Evolutionary conservation across 1,140 invertebrate genomes (phyloP), one percentile per base, ranked within the genome.

Genomic region (Meloidogyne floridensis): DNA sequence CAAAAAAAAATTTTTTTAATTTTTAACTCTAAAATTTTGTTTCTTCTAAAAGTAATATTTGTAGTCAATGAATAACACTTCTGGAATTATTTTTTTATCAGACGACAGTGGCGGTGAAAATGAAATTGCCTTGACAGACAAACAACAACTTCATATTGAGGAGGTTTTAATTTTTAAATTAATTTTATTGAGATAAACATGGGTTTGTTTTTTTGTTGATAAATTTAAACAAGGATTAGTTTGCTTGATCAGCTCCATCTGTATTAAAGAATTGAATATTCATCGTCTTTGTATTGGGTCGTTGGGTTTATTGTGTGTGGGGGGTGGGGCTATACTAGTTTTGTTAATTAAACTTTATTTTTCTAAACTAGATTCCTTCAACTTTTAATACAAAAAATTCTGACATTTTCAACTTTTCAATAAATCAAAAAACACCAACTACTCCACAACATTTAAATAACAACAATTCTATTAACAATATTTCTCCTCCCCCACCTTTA

Each of bases 21-120:
- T n/a, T 65, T n/a, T 65, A 65, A 5, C 13, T 59, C 11, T 59
- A 15, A 15, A n/a, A 65, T 1, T 6, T 6, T n/a, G 15, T 59
- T 59, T 4, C 13, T n/a, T 65, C 7, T 8, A 47, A n/a, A 65
- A n/a, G n/a, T n/a, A 65, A 65, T 5, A n/a, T 6, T 11, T n/a
- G 2, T n/a, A 5, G 15, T 59, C 6, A 8, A 65, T 65, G 59
- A 18, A 65, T 65, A 18, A 65, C 59, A 65, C 10, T 8, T 65
- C 59, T 65, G 59, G 10, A 65, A 65, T 65, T n/a, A 65, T 65
- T 65, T 65, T 65, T 65, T n/a, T 65, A 65, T 65, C 59, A 65
- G 59, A 65, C n/a, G 59, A 65, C 10, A 65, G 59, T 65, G n/a
- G 59, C 0, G 15, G 59, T 65, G 59, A 65, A 5, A n/a, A 65